These are phyloP conservation scores for Amorpha juglandis DNA, from an alignment of 2,888 invertebrate genomes.

Conservation along the genomic window DNA sequence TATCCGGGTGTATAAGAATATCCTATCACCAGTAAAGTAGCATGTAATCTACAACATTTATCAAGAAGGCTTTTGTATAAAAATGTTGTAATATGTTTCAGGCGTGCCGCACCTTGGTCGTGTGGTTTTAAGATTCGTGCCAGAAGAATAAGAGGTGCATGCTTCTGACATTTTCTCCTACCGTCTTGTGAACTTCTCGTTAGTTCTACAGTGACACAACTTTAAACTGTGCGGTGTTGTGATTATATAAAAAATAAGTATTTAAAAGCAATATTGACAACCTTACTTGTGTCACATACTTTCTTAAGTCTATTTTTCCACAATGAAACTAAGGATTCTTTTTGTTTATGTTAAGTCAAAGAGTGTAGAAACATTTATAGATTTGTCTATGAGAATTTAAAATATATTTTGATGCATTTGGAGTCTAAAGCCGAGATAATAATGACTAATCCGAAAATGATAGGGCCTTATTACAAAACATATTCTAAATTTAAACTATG, in stretches of 20 bases:
- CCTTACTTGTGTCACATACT: background rate
- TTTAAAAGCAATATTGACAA: background rate
- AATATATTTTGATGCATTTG: background rate
- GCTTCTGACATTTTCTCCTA: background rate
- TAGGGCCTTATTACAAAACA: too few relatives aligned
- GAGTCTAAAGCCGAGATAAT: background rate
- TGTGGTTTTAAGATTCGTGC: constrained; percentile 15
- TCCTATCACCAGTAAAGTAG: too few relatives aligned
- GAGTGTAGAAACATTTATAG: background rate
- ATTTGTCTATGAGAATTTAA: background rate
- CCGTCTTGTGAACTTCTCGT: background rate
- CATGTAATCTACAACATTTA: too few relatives aligned
- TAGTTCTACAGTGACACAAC: background rate
- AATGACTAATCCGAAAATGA: background rate
- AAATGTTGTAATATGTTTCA: background rate
- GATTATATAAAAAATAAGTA: background rate
- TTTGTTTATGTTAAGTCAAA: background rate
- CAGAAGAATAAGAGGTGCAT: constrained; percentile 1
- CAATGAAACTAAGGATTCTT: background rate
- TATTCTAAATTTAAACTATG: too few relatives aligned
- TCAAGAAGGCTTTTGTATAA: too few relatives aligned
- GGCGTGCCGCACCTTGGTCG: constrained; percentile 1
- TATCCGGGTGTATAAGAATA: too few relatives aligned
- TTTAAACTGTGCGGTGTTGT: background rate
- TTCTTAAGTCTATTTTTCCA: background rate